These are phyloP conservation scores for Meloidogyne chitwoodi DNA, from an alignment of 1,140 invertebrate species.

Conservation along the genomic window DNA sequence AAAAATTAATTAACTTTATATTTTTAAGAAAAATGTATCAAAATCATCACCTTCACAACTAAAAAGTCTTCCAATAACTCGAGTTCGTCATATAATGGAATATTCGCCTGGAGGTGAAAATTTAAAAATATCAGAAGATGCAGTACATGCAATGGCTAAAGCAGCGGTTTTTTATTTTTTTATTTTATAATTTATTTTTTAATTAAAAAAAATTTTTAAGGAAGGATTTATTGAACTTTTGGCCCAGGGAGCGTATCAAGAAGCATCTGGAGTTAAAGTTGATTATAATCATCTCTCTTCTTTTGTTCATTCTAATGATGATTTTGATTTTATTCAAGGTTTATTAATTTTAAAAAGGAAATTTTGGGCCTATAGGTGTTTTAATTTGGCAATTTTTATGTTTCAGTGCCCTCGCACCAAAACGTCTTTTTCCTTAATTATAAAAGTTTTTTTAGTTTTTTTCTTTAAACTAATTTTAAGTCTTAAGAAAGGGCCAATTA, in stretches of 20 bases:
- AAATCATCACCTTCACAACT: not conserved
- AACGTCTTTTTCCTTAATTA: no score
- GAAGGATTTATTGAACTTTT: conserved; percentile 20
- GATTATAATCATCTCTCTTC: conserved; percentile 15
- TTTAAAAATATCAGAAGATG: conserved; percentile 15
- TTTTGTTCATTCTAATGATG: conserved; percentile 21
- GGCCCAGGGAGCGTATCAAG: conserved; percentile 21
- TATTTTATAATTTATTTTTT: not conserved
- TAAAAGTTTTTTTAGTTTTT: not conserved
- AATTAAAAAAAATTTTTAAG: not conserved
- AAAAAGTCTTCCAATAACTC: conserved; percentile 11
- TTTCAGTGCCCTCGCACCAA: no score
- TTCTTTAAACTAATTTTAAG: not conserved
- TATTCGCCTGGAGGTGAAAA: conserved; percentile 1
- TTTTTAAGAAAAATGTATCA: conserved; percentile 3
- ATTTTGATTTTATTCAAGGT: conserved; percentile 28
- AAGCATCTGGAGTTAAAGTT: not conserved
- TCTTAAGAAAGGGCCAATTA: conserved; percentile 1
- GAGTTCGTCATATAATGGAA: conserved; percentile 23
- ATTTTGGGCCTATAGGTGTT: not conserved
- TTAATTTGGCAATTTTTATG: not conserved
- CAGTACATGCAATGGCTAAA: conserved; percentile 26
- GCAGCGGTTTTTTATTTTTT: conserved; percentile 15
- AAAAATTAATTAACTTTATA: not conserved
- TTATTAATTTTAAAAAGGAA: not conserved